Base-by-base conservation (phyloP, 2,888 invertebrate species). In the Drosophila prolongata region DNA sequence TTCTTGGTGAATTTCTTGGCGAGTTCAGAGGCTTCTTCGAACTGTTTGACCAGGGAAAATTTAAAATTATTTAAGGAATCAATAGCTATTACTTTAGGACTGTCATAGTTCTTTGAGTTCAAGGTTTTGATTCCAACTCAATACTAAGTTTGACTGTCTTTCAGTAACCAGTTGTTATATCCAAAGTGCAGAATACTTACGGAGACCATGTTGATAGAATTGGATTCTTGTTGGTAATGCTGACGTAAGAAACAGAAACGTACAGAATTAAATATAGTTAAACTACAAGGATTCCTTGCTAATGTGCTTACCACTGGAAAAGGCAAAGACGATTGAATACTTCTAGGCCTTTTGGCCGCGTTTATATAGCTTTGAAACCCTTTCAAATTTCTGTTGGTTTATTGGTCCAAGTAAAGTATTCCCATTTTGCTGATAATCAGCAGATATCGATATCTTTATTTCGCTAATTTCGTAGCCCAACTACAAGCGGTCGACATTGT, bases 1-100 rank as follows among this genome's bases (percentile, higher is more conserved):
- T 94, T 94, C 80, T 94, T 94, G 83, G 95, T 95, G 93, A 98
- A 94, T 81, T 94, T 94, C 93, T 95, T 97, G 16, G 96, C 95
- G 84, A 94, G 93, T 76, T 95, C 95, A 65, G 96, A 94, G 57
- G 97, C 96, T 75, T 94, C 93, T 70, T 94, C 93, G 93, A 97
- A 97, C 94, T 95, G 93, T 35, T 40, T 5, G 2, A 3, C n/a
- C 10, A 10, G 19, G 11, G 1, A 8, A n/a, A 37, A 37, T 4
- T 1, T 14, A 1, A 16, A 3, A n/a, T 10, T 16, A 6, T 6
- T 11, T 1, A 6, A 5, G 2, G 5, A 24, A 11, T 37, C 24
- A 8, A 11, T 19, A 11, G 10, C 16, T 6, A 43, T 19, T 43
- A 1, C 1, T 42, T 9, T 6, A 44, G 6, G 1, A 44, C 13